Evolutionary conservation across 2,113 vertebrate genomes (phyloP).

Genomic region (Penelope pileata): DNA sequence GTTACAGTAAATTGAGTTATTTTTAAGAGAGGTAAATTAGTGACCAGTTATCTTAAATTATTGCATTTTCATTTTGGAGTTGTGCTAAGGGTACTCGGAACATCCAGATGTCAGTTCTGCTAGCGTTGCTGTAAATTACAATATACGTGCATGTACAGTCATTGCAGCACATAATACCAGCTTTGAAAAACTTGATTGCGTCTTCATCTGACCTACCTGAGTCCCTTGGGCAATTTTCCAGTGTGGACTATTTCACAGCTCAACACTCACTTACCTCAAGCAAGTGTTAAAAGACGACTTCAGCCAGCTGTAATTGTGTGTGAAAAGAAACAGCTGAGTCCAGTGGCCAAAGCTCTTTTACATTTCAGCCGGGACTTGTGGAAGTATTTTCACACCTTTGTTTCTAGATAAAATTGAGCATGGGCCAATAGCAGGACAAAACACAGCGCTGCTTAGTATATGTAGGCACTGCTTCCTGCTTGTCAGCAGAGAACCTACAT

Average conservation of each 20-base stretch:
- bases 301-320: neutral
- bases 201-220: neutral
- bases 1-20: neutral
- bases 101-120: neutral
- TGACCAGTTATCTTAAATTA: neutral
- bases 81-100: neutral
- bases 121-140: neutral
- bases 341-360: neutral
- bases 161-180: neutral
- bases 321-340: neutral
- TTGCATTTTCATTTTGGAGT: neutral
- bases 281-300: neutral
- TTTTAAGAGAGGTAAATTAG: neutral
- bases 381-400: neutral
- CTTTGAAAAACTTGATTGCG: neutral
- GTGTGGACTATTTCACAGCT: neutral
- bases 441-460: neutral
- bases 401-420: neutral
- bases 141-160: neutral
- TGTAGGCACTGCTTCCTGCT: neutral
- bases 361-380: neutral
- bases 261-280: neutral
- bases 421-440: rapidly evolving
- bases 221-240: neutral
- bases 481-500: neutral